Percentiles rank a stretch among this genome's conserved stretches.
Conservation (phyloP, 2,797 vertebrate species). For the Cirrhinus mrigala region DNA sequence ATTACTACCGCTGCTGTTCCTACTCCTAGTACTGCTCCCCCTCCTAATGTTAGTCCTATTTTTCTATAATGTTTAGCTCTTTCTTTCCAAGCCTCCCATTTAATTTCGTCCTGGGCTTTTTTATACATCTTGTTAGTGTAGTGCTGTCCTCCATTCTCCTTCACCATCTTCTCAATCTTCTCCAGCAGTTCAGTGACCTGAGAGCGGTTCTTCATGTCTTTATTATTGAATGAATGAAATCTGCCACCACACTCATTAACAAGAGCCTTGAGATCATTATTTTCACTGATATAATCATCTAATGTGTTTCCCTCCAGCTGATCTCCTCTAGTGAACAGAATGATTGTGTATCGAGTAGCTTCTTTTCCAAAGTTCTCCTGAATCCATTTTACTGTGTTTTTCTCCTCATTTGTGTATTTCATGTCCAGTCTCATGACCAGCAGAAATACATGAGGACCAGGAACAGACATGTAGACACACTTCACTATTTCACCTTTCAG, state of each 20-base stretch:
- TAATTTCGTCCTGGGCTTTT: not conserved
- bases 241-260: not conserved
- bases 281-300: not conserved
- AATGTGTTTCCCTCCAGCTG: not conserved
- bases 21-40: not conserved
- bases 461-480: not conserved
- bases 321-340: conserved; percentile 3
- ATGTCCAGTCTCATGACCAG: not conserved
- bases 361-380: not conserved
- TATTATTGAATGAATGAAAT: not conserved
- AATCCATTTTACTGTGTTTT: not conserved
- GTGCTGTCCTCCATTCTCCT: not conserved
- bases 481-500: not conserved
- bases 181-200: not conserved
- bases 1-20: not conserved
- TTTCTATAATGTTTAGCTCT: fast-evolving
- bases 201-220: not conserved
- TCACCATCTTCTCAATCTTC: not conserved
- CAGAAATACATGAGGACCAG: conserved; percentile 42
- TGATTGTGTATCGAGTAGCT: not conserved
- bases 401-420: not conserved
- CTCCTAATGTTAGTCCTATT: not conserved
- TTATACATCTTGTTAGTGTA: not conserved
- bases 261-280: conserved; percentile 2
- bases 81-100: not conserved